Evolutionary conservation across 2,113 vertebrate genomes (phyloP).

Genomic region (Pampusana beccarii): DNA sequence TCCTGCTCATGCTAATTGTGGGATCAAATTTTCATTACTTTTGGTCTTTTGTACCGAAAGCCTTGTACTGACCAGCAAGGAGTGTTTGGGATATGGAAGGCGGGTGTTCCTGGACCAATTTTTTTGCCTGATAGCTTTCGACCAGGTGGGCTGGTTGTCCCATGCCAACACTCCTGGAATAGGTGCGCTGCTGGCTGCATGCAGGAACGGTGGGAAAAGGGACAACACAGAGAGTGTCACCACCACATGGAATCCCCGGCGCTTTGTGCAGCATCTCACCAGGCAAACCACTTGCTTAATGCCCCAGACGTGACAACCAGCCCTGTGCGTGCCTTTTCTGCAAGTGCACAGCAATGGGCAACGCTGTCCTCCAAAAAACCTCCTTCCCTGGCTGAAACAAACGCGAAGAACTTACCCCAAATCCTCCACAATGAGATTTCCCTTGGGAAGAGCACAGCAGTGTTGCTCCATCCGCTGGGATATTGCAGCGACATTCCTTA

Average conservation of each 20-base stretch:
- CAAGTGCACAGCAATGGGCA: not conserved
- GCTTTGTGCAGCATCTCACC: not conserved
- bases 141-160: accelerated
- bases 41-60: not conserved
- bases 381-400: not conserved
- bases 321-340: not conserved
- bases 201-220: not conserved
- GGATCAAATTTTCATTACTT: not conserved
- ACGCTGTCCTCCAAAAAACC: not conserved
- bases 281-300: not conserved
- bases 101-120: accelerated
- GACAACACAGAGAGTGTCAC: not conserved
- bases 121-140: not conserved
- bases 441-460: not conserved
- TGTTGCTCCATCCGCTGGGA: not conserved
- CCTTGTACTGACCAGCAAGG: not conserved
- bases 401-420: not conserved
- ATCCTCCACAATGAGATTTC: not conserved
- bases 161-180: not conserved
- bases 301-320: not conserved
- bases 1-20: accelerated
- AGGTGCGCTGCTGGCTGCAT: accelerated
- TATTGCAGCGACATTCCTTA: not conserved
- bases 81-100: not conserved
- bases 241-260: not conserved